Base-by-base conservation (phyloP, 2,113 vertebrate genomes). In the Mesitornis unicolor region DNA sequence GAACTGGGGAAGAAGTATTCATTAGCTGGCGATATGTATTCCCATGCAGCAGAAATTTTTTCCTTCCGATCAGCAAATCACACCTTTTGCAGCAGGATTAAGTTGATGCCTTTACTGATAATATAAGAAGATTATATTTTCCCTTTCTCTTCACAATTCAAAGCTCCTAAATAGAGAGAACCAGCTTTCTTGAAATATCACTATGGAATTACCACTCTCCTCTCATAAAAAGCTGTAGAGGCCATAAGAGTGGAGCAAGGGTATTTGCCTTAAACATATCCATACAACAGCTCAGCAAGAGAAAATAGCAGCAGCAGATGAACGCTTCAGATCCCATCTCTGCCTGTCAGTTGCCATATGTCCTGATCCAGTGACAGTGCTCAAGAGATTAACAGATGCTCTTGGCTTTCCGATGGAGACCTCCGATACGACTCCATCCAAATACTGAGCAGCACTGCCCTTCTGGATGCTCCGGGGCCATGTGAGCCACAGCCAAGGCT, bases 101-200 rank as follows among this genome's bases (percentile, higher is more conserved):
- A n/a, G 86, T 7, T 8, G 92, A 96, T 92, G 85, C 75, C 93
- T 96, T 97, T 90, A 95, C 91, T 93, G 96, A 96, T 90, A 93
- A 89, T 33, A 24, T 82, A 91, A 88, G 95, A 77, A 95, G 91
- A 97, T 96, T 89, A 93, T 82, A 70, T 90, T 76, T 69, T 50
- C n/a, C 68, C 35, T 77, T 95, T 93, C 78, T 91, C 86, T 86
- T 73, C 92, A 36, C 31, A 20, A 87, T 59, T 87, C 86, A 77
- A 87, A 90, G 77, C 67, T 64, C 84, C 92, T 74, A 68, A 92
- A 87, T 13, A 91, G 38, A 31, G 57, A 87, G 69, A 77, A 67
- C 9, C 40, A 31, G 59, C 2, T 89, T 91, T 47, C 83, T 56
- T 82, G 80, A 89, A 96, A 69, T 45, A 78, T 38, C 81, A 26